Conservation (phyloP, 2,888 invertebrate species). For the Macaria liturata region DNA sequence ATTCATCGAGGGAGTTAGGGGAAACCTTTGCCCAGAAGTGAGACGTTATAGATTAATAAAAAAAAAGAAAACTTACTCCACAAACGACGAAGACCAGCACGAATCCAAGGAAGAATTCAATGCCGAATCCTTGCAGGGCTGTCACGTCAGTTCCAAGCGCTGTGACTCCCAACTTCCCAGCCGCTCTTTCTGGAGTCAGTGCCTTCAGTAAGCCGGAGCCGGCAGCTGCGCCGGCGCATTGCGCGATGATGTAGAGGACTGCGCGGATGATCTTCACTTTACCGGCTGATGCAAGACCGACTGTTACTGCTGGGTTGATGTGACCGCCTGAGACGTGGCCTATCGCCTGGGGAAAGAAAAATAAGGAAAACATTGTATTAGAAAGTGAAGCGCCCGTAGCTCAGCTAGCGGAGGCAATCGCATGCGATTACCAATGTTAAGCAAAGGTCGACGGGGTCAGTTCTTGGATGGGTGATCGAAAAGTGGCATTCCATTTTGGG, state of each 20-base stretch:
- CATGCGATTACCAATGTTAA: no score
- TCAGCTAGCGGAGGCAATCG: no score
- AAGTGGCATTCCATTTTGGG: no score
- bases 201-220: conserved; percentile 90
- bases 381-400: no score
- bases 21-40: no score
- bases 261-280: conserved; percentile 90
- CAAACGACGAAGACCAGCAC: conserved; percentile 95
- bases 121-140: conserved; percentile 91
- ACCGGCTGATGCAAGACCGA: conserved; percentile 90
- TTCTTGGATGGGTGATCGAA: no score
- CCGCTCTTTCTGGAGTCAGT: conserved; percentile 85
- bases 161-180: conserved; percentile 88
- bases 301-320: conserved; percentile 96
- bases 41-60: neutral
- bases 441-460: no score
- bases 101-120: conserved; percentile 95
- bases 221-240: conserved; percentile 91
- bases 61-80: conserved; percentile 85
- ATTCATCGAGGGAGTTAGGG: no score
- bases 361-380: neutral
- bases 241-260: conserved; percentile 90
- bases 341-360: conserved; percentile 82
- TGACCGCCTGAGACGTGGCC: conserved; percentile 96
- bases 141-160: conserved; percentile 83